These are phyloP conservation scores for Vanacampus margaritifer DNA, from an alignment of 2,113 vertebrate species.

Conservation along the genomic window DNA sequence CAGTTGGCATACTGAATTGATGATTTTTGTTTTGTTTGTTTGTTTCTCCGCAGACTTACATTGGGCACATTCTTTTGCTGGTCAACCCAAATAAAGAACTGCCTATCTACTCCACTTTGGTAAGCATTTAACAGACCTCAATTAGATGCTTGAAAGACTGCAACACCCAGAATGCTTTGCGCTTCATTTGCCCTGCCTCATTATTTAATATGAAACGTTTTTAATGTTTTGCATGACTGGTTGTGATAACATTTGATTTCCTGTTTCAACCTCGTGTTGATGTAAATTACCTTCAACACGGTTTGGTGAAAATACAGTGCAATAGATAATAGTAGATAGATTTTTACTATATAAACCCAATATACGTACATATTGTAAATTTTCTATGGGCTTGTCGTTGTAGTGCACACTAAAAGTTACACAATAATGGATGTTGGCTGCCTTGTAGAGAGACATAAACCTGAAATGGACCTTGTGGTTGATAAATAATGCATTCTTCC, in stretches of 20 bases:
- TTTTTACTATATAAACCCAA: too few species aligned
- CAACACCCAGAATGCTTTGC: too few species aligned
- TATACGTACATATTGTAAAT: too few species aligned
- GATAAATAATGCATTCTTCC: slow-evolving; percentile 74
- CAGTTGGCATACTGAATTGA: neutral
- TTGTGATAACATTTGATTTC: too few species aligned
- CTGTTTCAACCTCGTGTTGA: too few species aligned
- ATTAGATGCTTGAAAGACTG: neutral
- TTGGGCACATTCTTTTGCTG: slow-evolving; percentile 90
- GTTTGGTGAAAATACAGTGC: too few species aligned
- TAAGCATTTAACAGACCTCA: slow-evolving; percentile 63
- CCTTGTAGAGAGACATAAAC: slow-evolving; percentile 34
- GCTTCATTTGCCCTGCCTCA: too few species aligned
- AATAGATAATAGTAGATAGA: too few species aligned
- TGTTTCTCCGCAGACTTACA: slow-evolving; percentile 81
- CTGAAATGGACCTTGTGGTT: slow-evolving; percentile 50
- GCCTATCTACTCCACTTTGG: slow-evolving; percentile 89
- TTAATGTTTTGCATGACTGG: too few species aligned
- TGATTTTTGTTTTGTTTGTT: slow-evolving; percentile 12
- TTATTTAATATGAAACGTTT: too few species aligned
- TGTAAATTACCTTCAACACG: too few species aligned
- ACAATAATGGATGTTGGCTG: slow-evolving; percentile 8
- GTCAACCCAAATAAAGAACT: slow-evolving; percentile 95
- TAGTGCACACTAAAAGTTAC: slow-evolving; percentile 2
- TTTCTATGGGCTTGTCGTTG: too few species aligned